phyloP scores from a whole-genome alignment of 2,888 invertebrate species.

The Raillietiella orientalis region DNA sequence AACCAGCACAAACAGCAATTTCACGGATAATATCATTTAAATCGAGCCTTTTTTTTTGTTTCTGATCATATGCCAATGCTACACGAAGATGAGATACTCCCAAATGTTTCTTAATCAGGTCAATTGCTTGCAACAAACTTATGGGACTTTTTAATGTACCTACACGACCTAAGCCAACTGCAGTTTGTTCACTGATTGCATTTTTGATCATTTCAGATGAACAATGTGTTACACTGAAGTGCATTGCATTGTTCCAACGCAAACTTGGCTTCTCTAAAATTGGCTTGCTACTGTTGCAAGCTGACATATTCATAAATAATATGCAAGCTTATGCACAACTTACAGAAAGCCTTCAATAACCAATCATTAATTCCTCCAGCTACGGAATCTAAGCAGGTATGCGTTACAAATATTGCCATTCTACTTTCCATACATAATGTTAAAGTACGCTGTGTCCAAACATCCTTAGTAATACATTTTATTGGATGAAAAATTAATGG shows the following conservation, averaged over 20 bases:
- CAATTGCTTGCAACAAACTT: constrained; percentile 23
- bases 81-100: constrained; percentile 33
- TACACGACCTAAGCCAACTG: neutral
- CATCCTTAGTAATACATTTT: constrained; percentile 28
- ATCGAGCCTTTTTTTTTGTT: neutral
- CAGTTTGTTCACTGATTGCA: neutral
- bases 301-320: neutral
- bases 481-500: constrained; percentile 71
- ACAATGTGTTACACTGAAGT: neutral
- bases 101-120: constrained; percentile 30
- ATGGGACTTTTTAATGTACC: constrained; percentile 1
- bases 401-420: constrained; percentile 71
- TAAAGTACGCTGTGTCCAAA: constrained; percentile 43
- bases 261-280: too few relatives aligned
- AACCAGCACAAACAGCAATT: constrained; percentile 64
- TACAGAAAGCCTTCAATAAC: constrained; percentile 36
- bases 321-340: constrained; percentile 6
- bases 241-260: too few relatives aligned
- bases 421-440: constrained; percentile 42
- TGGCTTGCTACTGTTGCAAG: too few relatives aligned
- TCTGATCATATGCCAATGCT: constrained; percentile 21
- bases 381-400: constrained; percentile 60
- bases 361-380: constrained; percentile 68
- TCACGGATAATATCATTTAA: constrained; percentile 11
- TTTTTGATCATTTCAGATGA: neutral